Conservation (phyloP, 2,888 invertebrate genomes). For the Acrocyrtus sp. region DNA sequence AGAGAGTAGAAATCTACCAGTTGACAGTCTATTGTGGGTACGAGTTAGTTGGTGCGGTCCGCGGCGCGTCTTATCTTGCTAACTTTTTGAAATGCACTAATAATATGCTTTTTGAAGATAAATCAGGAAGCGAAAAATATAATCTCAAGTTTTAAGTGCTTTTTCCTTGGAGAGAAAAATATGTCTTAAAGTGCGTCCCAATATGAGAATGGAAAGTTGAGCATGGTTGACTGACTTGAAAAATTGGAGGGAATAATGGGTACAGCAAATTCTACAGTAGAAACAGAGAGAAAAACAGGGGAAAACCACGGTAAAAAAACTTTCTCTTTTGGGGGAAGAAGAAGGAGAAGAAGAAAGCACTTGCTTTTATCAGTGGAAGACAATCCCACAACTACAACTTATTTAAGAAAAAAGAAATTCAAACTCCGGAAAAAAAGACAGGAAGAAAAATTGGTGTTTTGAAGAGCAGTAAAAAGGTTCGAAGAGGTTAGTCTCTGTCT, state of each 20-base stretch:
- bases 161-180: slow-evolving; percentile 15
- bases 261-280: too few relatives aligned
- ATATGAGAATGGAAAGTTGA: too few relatives aligned
- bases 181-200: slow-evolving; percentile 11
- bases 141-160: slow-evolving; percentile 29
- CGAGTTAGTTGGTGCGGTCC: too few relatives aligned
- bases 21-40: too few relatives aligned
- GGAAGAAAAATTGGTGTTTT: neutral
- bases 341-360: neutral
- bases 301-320: neutral
- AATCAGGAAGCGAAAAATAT: slow-evolving; percentile 15
- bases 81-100: neutral
- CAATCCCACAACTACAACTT: neutral
- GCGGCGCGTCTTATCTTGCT: neutral
- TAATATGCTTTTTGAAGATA: slow-evolving; percentile 22
- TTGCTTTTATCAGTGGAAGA: neutral
- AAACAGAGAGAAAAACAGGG: neutral
- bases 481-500: neutral
- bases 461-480: neutral
- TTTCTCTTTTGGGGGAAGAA: neutral
- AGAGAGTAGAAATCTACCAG: too few relatives aligned
- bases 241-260: too few relatives aligned
- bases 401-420: neutral
- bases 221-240: too few relatives aligned
- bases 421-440: neutral